These are phyloP conservation scores for Chaunax sp. DNA, from an alignment of 2,797 vertebrate species.

Conservation along the genomic window DNA sequence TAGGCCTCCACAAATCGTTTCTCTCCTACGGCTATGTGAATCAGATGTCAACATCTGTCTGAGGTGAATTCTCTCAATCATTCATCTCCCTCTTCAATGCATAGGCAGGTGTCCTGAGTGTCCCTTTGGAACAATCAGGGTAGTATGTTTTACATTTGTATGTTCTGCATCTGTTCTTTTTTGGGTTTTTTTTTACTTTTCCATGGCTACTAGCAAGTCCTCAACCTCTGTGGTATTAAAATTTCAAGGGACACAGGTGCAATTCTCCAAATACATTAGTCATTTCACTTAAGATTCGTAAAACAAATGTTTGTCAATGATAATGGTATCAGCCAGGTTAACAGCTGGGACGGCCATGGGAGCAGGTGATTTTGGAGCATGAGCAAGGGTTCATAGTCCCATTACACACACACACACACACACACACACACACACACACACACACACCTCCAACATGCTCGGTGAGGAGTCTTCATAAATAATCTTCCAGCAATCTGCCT, in stretches of 20 bases:
- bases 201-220: background rate
- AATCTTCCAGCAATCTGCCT: slow-evolving; percentile 87
- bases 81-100: background rate
- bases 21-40: too few species aligned
- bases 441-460: slow-evolving; percentile 55
- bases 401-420: slow-evolving; percentile 29
- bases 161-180: background rate
- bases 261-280: background rate
- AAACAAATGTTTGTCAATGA: slow-evolving; percentile 43
- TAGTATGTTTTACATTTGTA: slow-evolving; percentile 3
- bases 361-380: slow-evolving; percentile 78
- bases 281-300: slow-evolving; percentile 18
- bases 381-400: slow-evolving; percentile 56
- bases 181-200: background rate
- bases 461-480: slow-evolving; percentile 86
- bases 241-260: slow-evolving; percentile 1
- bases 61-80: background rate
- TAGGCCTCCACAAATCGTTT: too few species aligned
- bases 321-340: slow-evolving; percentile 58
- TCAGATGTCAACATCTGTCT: slow-evolving; percentile 14
- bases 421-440: slow-evolving; percentile 18
- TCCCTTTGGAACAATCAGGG: background rate
- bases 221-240: background rate
- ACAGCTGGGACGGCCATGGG: slow-evolving; percentile 80
- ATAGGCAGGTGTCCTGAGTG: slow-evolving; percentile 7